These are phyloP conservation scores for Alexandromys fortis DNA, from an alignment of 2,113 vertebrate genomes.

Conservation along the genomic window DNA sequence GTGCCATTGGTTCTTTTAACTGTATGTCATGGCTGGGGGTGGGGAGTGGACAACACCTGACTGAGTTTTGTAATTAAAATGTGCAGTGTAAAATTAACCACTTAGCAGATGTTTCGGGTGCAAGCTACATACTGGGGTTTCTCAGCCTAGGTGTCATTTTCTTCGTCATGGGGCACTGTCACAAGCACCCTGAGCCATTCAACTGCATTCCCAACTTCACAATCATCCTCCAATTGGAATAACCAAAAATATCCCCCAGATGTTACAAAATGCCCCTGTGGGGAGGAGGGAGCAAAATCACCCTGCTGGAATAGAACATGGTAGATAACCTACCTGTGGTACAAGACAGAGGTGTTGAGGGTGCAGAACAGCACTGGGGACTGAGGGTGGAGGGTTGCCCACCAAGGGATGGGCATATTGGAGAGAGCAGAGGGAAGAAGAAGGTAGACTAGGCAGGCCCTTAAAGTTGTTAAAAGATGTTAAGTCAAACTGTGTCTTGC, in stretches of 20 bases:
- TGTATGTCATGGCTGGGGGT: neutral
- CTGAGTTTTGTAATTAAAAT: neutral
- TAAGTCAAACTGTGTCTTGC: neutral
- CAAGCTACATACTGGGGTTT: neutral
- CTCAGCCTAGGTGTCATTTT: neutral
- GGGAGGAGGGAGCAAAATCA: neutral
- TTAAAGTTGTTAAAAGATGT: neutral
- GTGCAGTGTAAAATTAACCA: neutral
- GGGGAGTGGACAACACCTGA: neutral
- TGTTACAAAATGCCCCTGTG: neutral
- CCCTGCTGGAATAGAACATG: neutral
- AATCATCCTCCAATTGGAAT: too few relatives aligned
- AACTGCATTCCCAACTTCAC: neutral
- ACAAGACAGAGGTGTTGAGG: neutral
- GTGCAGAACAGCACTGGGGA: neutral
- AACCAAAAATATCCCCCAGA: slow-evolving; percentile 22
- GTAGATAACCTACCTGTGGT: neutral
- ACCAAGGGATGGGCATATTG: too few relatives aligned
- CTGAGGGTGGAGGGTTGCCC: neutral
- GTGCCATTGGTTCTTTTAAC: slow-evolving; percentile 33
- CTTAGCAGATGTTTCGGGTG: neutral
- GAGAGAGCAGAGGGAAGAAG: neutral
- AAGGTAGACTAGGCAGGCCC: neutral
- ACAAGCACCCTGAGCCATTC: neutral
- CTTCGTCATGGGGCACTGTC: neutral